Percentiles rank a stretch among this genome's conserved stretches.
Evolutionary conservation across 2,113 vertebrate genomes (phyloP).

Genomic region (Sylvia atricapilla): DNA sequence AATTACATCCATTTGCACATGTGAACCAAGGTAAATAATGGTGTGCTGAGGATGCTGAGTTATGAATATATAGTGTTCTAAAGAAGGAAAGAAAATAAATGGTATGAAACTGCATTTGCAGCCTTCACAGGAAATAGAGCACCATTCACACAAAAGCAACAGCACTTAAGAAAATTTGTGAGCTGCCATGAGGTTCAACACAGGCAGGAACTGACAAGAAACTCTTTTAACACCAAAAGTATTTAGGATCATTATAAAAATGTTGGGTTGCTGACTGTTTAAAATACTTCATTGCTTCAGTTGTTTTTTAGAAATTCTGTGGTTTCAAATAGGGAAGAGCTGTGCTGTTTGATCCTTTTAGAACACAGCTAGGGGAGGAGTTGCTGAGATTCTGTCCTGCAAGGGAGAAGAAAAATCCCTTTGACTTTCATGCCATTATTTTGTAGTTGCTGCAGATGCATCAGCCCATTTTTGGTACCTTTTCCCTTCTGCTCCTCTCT

Average conservation of each 20-base stretch:
- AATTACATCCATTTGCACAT: background rate
- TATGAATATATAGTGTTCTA: background rate
- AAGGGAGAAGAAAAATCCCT: background rate
- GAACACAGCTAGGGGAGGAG: background rate
- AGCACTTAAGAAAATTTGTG: slow-evolving; percentile 31
- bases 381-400: background rate
- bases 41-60: background rate
- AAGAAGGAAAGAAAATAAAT: slow-evolving; percentile 19
- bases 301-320: background rate
- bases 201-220: background rate
- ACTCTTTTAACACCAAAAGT: background rate
- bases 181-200: background rate
- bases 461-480: background rate
- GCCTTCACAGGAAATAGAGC: slow-evolving; percentile 8
- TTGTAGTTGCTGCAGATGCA: background rate
- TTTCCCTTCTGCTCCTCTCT: background rate
- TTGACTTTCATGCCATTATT: background rate
- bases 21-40: background rate
- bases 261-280: background rate
- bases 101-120: background rate
- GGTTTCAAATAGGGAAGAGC: background rate
- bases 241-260: slow-evolving; percentile 15
- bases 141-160: background rate
- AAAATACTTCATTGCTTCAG: background rate
- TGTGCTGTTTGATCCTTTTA: background rate